A percentile compares a stretch with the other conserved stretches of the same genome.
phyloP scores from a whole-genome alignment of 1,140 invertebrate species.

The Drosophila pseudoananassae region DNA sequence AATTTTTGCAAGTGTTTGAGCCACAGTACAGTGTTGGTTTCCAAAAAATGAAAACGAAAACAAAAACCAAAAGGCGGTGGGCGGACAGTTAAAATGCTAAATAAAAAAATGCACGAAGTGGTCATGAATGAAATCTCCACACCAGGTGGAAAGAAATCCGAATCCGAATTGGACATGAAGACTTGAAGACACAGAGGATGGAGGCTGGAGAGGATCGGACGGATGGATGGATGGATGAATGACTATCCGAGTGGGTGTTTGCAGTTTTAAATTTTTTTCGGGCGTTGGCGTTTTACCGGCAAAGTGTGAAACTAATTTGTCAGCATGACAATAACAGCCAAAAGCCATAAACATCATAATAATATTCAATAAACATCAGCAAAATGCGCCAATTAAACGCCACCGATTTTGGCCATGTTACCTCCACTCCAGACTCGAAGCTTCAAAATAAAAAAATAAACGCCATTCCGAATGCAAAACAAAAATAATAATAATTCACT shows the following conservation, averaged over 20 bases:
- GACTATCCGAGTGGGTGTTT: conserved; percentile 44
- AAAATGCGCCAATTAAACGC: conserved; percentile 77
- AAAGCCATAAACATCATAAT: conserved; percentile 82
- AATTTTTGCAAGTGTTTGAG: too few species aligned
- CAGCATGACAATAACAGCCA: conserved; percentile 78
- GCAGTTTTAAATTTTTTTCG: conserved; percentile 9
- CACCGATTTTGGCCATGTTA: conserved; percentile 50
- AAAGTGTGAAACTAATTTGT: conserved; percentile 82
- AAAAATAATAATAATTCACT: neutral
- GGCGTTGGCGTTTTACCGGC: conserved; percentile 51
- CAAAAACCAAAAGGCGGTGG: conserved; percentile 33
- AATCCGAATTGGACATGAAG: neutral
- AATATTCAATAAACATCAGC: conserved; percentile 80
- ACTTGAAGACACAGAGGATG: neutral
- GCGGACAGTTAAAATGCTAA: conserved; percentile 52
- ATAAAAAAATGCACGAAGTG: conserved; percentile 8
- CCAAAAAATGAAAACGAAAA: conserved; percentile 11
- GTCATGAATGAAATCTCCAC: conserved; percentile 35
- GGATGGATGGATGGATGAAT: conserved; percentile 34
- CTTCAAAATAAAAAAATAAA: neutral
- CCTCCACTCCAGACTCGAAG: neutral
- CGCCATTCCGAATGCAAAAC: neutral
- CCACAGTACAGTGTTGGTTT: neutral
- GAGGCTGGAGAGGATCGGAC: conserved; percentile 6
- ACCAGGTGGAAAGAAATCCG: conserved; percentile 1